Evolutionary conservation across 2,113 vertebrate species (phyloP), one percentile per base, ranked within the genome.

Genomic region (Upupa epops): DNA sequence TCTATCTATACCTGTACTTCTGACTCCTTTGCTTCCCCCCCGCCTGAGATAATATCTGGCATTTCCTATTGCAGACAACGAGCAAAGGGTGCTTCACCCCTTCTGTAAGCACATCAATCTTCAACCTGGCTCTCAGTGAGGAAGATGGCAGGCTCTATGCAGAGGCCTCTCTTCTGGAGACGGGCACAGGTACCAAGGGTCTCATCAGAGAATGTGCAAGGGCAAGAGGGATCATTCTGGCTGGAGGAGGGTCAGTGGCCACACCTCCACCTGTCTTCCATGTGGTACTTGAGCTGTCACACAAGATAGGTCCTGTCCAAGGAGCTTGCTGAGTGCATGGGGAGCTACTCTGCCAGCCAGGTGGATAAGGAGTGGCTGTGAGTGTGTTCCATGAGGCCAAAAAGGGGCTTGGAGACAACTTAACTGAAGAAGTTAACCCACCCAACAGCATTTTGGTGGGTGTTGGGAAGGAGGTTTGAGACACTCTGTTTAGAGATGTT

Each of bases 41-140:
- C 71, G 69, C 28, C 69, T 40, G 61, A 65, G 42, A 61, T 81
- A 72, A 78, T 14, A 51, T 7, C 46, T 82, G 20, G 31, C 49
- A 25, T 17, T 71, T 81, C 6, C 63, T 19, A 7, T 56, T 72
- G 59, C 87, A 98, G 97, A 95, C 81, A 0, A 16, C 13, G 19
- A 94, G 83, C 87, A 81, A 77, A 17, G 97, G 97, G 7, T 97
- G 97, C 68, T 94, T 97, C 61, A 81, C 92, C 3, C 22, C 73
- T 37, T 88, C 93, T 68, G 90, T 97, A 52, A 87, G 94, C 72
- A 96, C 48, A 7, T 83, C 91, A 3, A 17, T 31, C 66, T 97
- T 97, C 86, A 96, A 45, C 54, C 74, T 96, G 69, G 54, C 71
- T 32, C 65, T 54, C 10, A 74, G 52, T 0, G 46, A 31, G 42